A percentile compares a stretch with the other conserved stretches of the same genome.
These are phyloP conservation scores for Boleophthalmus pectinirostris DNA, from an alignment of 2,113 vertebrate species.

Conservation along the genomic window DNA sequence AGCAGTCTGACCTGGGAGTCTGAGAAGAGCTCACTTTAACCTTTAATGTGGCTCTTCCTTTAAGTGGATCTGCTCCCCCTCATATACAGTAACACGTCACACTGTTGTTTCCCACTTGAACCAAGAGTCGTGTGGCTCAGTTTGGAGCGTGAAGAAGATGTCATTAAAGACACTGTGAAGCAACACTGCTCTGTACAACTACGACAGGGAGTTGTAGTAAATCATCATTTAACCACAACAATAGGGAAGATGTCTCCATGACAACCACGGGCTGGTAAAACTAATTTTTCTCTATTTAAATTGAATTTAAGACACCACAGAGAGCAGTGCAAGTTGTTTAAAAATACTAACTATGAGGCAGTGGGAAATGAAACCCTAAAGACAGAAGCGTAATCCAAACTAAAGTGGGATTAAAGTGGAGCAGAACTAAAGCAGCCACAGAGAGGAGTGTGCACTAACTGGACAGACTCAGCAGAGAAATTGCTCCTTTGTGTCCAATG, in stretches of 20 bases:
- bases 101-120: constrained; percentile 25
- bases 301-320: constrained; percentile 36
- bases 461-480: constrained; percentile 62
- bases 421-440: constrained; percentile 47
- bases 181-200: constrained; percentile 23
- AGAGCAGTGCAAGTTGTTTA: constrained; percentile 49
- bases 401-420: constrained; percentile 67
- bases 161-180: constrained; percentile 56
- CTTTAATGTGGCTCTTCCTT: constrained; percentile 14
- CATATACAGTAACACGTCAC: constrained; percentile 19
- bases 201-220: constrained; percentile 36
- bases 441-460: constrained; percentile 39
- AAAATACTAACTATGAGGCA: constrained; percentile 49
- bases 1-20: constrained; percentile 33
- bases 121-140: constrained; percentile 8
- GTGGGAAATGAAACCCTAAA: constrained; percentile 51
- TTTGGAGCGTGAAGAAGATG: constrained; percentile 17
- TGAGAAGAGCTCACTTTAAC: constrained; percentile 28
- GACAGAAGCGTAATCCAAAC: constrained; percentile 59
- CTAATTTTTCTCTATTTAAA: constrained; percentile 45
- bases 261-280: constrained; percentile 28
- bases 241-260: constrained; percentile 34
- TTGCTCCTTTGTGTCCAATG: constrained; percentile 44
- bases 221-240: constrained; percentile 8
- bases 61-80: constrained; percentile 8